A percentile compares a stretch with the other conserved stretches of the same genome.
Conservation (phyloP, 2,113 vertebrate genomes). For the Gymnocephalus cernua region DNA sequence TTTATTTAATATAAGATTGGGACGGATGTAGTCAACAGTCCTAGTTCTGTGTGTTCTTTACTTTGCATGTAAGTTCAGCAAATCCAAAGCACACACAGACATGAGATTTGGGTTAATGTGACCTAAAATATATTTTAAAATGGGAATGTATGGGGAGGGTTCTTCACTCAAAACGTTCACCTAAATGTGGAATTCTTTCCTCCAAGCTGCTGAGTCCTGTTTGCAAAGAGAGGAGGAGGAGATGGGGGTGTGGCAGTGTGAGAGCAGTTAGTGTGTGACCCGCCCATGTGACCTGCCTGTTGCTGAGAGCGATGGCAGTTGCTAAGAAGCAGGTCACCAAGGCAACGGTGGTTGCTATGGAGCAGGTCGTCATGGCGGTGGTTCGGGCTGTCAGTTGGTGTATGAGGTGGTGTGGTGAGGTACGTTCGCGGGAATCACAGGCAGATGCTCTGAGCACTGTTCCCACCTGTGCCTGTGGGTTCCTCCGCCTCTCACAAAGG, state of each 20-base stretch:
- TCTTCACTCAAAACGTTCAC: conserved; percentile 81
- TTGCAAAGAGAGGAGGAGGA: conserved; percentile 98
- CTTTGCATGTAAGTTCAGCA: conserved; percentile 15
- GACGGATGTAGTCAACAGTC: conserved; percentile 6
- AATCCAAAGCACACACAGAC: conserved; percentile 60
- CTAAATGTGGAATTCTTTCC: conserved; percentile 96
- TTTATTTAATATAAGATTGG: conserved; percentile 12
- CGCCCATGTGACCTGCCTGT: conserved; percentile 98
- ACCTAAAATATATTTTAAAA: conserved; percentile 6
- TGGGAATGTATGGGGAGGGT: conserved; percentile 63
- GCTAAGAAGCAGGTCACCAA: conserved; percentile 96
- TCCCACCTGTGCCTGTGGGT: conserved; percentile 75
- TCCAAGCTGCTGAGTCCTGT: conserved; percentile 99
- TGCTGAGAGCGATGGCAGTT: conserved; percentile 92
- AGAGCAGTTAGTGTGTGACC: conserved; percentile 99
- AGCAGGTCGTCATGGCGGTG: conserved; percentile 91
- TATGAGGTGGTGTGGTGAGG: conserved; percentile 87
- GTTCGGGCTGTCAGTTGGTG: conserved; percentile 88
- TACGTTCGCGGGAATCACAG: conserved; percentile 84
- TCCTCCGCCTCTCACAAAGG: conserved; percentile 74
- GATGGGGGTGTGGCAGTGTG: conserved; percentile 98
- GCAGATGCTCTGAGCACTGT: conserved; percentile 79
- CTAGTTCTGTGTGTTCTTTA: conserved; percentile 51
- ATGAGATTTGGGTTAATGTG: conserved; percentile 14
- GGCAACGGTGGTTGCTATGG: conserved; percentile 93